Conservation (phyloP, 1,140 invertebrate species). For the Aphaenogaster ashmeadi region DNA sequence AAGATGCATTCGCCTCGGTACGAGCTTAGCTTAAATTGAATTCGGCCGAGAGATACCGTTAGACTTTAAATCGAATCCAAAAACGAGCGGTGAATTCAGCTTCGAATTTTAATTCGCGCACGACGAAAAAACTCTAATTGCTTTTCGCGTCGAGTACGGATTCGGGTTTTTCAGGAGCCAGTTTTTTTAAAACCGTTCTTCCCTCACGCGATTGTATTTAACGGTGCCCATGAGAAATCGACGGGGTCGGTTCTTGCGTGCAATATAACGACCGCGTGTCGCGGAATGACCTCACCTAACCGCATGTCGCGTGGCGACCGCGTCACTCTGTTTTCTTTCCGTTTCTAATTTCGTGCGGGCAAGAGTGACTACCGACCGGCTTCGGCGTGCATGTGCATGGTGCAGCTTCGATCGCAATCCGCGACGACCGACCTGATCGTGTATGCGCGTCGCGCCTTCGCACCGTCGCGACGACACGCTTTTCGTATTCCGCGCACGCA, state of each 20-base stretch:
- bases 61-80: conserved; percentile 14
- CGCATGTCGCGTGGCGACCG: conserved; percentile 65
- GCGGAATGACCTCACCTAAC: conserved; percentile 65
- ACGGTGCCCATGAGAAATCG: neutral
- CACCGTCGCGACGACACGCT: neutral
- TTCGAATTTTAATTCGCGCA: neutral
- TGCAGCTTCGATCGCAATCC: conserved; percentile 17
- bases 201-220: neutral
- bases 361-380: conserved; percentile 46
- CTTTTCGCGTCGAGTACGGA: neutral
- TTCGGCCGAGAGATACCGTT: conserved; percentile 19
- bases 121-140: neutral
- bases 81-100: neutral
- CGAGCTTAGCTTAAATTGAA: conserved; percentile 35
- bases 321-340: conserved; percentile 79
- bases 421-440: conserved; percentile 38
- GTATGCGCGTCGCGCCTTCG: conserved; percentile 26
- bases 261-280: conserved; percentile 41
- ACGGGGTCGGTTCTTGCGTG: conserved; percentile 38
- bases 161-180: neutral
- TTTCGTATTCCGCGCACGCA: conserved; percentile 1
- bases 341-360: conserved; percentile 79
- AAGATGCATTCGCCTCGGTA: conserved; percentile 53
- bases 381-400: neutral
- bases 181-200: neutral